phyloP scores from a whole-genome alignment of 1,140 invertebrate genomes.

The Antheraea mylitta region DNA sequence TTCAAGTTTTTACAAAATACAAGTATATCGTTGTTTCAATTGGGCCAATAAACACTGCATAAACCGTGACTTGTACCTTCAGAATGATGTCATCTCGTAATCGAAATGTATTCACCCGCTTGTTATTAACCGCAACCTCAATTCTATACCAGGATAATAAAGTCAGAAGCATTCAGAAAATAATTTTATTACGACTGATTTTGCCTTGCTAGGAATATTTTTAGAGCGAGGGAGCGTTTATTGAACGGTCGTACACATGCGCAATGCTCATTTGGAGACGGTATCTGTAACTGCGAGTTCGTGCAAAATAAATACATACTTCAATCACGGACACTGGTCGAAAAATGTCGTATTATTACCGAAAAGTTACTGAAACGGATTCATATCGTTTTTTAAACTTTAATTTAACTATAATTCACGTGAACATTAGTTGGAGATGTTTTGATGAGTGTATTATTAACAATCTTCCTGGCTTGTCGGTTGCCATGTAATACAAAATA shows the following conservation, averaged over 20 bases:
- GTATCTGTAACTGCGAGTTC: conserved; percentile 42
- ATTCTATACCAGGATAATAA: not conserved
- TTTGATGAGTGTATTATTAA: not conserved
- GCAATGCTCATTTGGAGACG: conserved; percentile 32
- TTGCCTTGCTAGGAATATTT: not conserved
- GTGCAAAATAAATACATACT: conserved; percentile 66
- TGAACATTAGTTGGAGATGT: not conserved
- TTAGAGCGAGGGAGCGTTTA: conserved; percentile 43
- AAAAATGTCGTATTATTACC: conserved; percentile 15
- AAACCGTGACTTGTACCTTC: not conserved
- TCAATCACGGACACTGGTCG: conserved; percentile 56
- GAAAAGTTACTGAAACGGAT: not conserved
- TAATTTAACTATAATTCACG: not conserved
- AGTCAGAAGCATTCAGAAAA: not conserved
- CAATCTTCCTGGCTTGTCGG: not conserved
- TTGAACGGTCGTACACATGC: conserved; percentile 67
- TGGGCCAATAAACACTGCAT: not conserved
- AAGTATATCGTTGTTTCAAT: not conserved
- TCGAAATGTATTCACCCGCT: not conserved
- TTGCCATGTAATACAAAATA: conserved; percentile 16
- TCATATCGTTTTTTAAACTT: conserved; percentile 1
- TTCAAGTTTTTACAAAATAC: not conserved
- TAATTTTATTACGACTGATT: not conserved
- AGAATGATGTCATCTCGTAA: not conserved
- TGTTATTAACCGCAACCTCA: not conserved